Evolutionary conservation across 2,888 invertebrate species (phyloP), one percentile per base, ranked within the genome.

Genomic region (Rhamphomyia laevipes): DNA sequence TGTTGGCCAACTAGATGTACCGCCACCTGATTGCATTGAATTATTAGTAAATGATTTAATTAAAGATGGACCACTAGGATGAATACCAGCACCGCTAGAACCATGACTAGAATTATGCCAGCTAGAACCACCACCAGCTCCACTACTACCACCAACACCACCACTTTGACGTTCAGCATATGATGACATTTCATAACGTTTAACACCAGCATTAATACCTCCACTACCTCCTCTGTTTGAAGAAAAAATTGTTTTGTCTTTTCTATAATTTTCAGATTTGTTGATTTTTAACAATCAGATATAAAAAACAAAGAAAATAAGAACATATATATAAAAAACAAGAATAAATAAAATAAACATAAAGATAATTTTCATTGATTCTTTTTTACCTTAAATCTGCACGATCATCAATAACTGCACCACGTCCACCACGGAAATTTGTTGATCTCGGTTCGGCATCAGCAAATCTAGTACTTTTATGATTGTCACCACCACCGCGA

Each of bases 31-130:
- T 16, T 65, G 61, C 55, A 69, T 59, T 23, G 63, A 66, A 52
- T 67, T 68, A 53, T 61, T 64, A 16, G 63, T 57, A 51, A 69
- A 70, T 2, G 68, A 64, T 54, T 70, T 70, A 18, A 68, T 56
- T 3, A 62, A 60, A 43, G 60, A 51, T 35, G 57, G 56, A 17
- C 58, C 59, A 27, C 7, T 54, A 50, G 2, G 52, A 51, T 12
- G 54, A 27, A 27, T 27, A 15, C 53, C 54, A 13, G 50, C 44
- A 45, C 56, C 52, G 44, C 53, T 52, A 10, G 53, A 49, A 42
- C 35, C n/a, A 7, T 48, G 53, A 10, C 47, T 37, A 15, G 54
- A 52, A 50, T 58, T 58, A 23, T 56, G 52, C 52, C 59, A 53
- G 30, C 50, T 12, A 53, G 5, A 62, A 61, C 62, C 66, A 59